Evolutionary conservation across 2,888 invertebrate genomes (phyloP).

Genomic region (Dusona sp.): DNA sequence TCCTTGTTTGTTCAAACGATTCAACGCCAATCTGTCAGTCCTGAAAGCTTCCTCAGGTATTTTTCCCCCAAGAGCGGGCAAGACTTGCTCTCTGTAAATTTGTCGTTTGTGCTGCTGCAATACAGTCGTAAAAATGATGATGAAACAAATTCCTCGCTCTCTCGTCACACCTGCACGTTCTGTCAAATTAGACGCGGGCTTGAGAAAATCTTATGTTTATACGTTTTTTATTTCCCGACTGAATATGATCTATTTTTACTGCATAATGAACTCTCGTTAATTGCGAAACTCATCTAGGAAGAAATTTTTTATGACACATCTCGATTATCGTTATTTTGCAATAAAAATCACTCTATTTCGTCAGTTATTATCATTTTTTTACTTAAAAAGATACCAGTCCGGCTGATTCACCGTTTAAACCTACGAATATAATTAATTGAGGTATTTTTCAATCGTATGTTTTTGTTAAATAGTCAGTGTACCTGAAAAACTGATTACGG

Average conservation of each 20-base stretch:
- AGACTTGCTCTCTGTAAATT: slow-evolving; percentile 88
- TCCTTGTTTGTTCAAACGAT: slow-evolving; percentile 88
- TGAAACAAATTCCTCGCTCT: neutral
- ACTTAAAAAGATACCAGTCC: neutral
- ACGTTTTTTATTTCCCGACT: slow-evolving; percentile 6
- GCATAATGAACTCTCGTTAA: slow-evolving; percentile 33
- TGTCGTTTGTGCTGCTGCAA: slow-evolving; percentile 86
- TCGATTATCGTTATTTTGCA: neutral
- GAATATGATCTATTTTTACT: slow-evolving; percentile 18
- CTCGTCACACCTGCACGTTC: slow-evolving; percentile 19
- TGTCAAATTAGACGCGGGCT: neutral
- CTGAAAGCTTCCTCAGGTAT: slow-evolving; percentile 88
- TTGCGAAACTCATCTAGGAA: slow-evolving; percentile 17
- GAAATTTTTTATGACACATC: neutral
- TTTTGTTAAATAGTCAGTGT: neutral
- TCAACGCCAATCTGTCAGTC: slow-evolving; percentile 87
- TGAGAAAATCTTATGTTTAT: slow-evolving; percentile 8
- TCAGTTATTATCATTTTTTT: neutral
- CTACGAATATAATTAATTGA: neutral
- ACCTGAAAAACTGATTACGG: neutral
- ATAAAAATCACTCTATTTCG: neutral
- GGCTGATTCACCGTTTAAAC: neutral
- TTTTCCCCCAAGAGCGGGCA: slow-evolving; percentile 88
- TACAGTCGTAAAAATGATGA: slow-evolving; percentile 25
- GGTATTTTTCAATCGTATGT: neutral